Evolutionary conservation across 2,797 vertebrate genomes (phyloP).

Genomic region (Pagetopsis macropterus): DNA sequence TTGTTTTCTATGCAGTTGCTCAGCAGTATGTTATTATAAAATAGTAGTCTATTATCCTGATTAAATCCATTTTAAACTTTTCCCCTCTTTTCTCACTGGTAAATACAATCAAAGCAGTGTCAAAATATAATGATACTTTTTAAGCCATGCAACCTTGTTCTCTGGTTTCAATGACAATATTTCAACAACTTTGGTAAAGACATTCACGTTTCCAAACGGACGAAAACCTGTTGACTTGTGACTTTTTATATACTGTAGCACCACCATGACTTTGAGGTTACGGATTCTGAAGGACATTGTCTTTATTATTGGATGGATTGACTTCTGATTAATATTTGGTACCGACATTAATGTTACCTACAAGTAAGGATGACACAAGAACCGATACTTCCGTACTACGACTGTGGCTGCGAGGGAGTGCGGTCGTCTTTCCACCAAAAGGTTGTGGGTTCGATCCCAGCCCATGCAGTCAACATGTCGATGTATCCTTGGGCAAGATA

Average conservation of each 20-base stretch:
- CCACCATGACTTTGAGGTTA: background rate
- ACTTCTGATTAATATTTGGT: background rate
- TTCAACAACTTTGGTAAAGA: background rate
- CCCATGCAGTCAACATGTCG: too few relatives aligned
- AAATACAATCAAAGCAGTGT: background rate
- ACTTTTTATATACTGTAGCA: background rate
- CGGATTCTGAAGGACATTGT: background rate
- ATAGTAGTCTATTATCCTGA: background rate
- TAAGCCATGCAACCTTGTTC: too few relatives aligned
- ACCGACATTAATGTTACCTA: background rate
- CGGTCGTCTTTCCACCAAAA: too few relatives aligned
- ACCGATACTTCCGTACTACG: too few relatives aligned
- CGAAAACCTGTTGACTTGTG: background rate
- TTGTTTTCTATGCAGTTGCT: conserved; percentile 16
- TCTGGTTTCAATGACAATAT: background rate
- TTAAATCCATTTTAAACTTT: background rate
- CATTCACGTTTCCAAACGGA: background rate
- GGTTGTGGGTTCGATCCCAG: too few relatives aligned
- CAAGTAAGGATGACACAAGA: too few relatives aligned
- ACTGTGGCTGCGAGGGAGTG: too few relatives aligned
- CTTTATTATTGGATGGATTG: background rate
- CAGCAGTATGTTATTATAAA: background rate
- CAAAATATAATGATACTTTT: background rate
- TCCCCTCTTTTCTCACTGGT: background rate
- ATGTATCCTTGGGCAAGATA: too few relatives aligned